A percentile compares a stretch with the other conserved stretches of the same genome.
Conservation (phyloP, 2,888 invertebrate genomes). For the Pterobdella sp. region DNA sequence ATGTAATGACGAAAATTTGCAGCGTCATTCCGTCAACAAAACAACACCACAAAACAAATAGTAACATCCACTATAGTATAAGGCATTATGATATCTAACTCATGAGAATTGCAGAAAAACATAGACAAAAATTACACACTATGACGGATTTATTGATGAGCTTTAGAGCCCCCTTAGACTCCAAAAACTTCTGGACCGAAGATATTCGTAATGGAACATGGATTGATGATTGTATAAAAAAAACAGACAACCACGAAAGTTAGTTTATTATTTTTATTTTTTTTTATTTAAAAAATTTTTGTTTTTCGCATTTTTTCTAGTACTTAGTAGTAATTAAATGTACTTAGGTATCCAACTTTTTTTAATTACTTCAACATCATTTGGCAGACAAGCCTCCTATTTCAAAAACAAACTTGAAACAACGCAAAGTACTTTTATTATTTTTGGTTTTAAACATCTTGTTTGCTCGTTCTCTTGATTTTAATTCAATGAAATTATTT, state of each 20-base stretch:
- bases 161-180: not conserved
- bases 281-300: too few relatives aligned
- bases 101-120: not conserved
- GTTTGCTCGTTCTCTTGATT: not conserved
- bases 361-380: too few relatives aligned
- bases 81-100: not conserved
- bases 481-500: not conserved
- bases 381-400: too few relatives aligned
- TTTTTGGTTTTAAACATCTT: not conserved
- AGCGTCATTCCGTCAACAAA: not conserved
- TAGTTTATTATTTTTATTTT: too few relatives aligned
- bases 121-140: not conserved
- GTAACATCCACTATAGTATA: not conserved
- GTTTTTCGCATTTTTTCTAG: too few relatives aligned
- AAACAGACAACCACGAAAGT: too few relatives aligned
- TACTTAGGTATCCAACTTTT: too few relatives aligned
- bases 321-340: too few relatives aligned
- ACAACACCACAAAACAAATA: not conserved
- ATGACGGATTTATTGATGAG: not conserved
- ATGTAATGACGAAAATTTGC: not conserved
- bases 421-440: not conserved
- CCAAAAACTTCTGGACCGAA: conserved; percentile 2
- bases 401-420: too few relatives aligned
- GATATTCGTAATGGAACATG: not conserved
- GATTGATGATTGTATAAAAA: not conserved